Conservation (phyloP, 2,113 vertebrate species). For the Platysternon megacephalum region DNA sequence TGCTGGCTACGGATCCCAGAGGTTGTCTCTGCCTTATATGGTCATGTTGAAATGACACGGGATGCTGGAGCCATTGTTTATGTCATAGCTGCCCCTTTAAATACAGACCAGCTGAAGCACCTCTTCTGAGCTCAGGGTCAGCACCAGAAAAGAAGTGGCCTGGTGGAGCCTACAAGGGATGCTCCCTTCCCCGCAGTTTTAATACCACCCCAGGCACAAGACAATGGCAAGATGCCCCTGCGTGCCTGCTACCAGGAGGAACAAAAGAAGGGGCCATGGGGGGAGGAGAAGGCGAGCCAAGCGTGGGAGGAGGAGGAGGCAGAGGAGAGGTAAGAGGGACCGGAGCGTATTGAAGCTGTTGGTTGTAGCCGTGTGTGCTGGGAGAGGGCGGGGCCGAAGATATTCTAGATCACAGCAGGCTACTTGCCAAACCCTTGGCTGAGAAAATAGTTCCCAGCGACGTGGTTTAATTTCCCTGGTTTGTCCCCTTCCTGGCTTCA, state of each 20-base stretch:
- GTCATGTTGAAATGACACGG: neutral
- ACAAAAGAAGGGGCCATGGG: neutral
- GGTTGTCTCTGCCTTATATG: neutral
- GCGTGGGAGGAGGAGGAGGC: neutral
- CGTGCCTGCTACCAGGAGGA: neutral
- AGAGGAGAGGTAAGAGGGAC: neutral
- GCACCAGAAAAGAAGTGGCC: neutral
- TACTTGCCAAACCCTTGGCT: too few species aligned
- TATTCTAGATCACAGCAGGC: neutral
- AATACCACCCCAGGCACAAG: neutral
- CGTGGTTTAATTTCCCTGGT: too few species aligned
- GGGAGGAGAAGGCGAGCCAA: neutral
- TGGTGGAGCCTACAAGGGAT: neutral
- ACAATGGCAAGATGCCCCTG: neutral
- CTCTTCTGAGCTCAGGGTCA: neutral
- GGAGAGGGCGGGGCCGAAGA: neutral
- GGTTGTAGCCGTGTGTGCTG: too few species aligned
- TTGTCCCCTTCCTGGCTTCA: too few species aligned
- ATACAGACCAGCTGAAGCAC: neutral
- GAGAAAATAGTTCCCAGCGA: too few species aligned
- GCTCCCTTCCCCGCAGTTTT: neutral
- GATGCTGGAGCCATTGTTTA: neutral
- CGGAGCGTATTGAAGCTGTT: fast-evolving
- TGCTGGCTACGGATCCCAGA: neutral
- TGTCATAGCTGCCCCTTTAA: neutral